Evolutionary conservation across 2,113 vertebrate genomes (phyloP), one percentile per base, ranked within the genome.

Genomic region (Siniperca knerii): DNA sequence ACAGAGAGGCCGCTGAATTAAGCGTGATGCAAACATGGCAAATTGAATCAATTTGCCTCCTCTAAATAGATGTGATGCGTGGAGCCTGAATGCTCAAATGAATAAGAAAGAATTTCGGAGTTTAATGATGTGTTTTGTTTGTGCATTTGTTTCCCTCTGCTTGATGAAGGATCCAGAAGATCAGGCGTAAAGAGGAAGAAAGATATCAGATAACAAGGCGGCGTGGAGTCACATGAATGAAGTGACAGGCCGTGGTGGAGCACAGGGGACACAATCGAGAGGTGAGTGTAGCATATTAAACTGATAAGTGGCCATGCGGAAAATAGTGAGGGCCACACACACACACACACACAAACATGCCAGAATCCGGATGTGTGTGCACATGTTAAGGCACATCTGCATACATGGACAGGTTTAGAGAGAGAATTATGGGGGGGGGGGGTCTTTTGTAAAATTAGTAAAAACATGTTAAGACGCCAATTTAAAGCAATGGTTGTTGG

Each of bases 31-130:
- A 93, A 92, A 94, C 91, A 79, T 60, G 44, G 88, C 93, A 94
- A 95, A 95, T 95, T 94, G 92, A 94, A 95, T 94, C 92, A 93
- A 93, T 94, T 93, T 93, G 89, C 86, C 84, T 83, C 78, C 67
- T 83, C 90, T 94, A 94, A 95, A 92, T 93, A 81, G 93, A 95
- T 94, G 89, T 89, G 94, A 94, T 91, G 91, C 79, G 79, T 61
- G 37, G 54, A 82, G 90, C 65, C 77, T 58, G 79, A 90, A 87
- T 3, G 87, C 91, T 90, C 90, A 86, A 87, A 92, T 77, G 90
- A 94, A 93, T 92, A 90, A 81, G 82, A 87, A 78, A 55, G 88
- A 92, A 90, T 90, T 94, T 93, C 82, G 58, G 21, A 40, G 55
- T 88, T 90, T 94, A 92, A 95, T 96, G 87, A 92, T 93, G 90